Percentiles rank a stretch among this genome's conserved stretches.
Evolutionary conservation across 2,797 vertebrate genomes (phyloP).

Genomic region (Threskiornis aethiopicus): DNA sequence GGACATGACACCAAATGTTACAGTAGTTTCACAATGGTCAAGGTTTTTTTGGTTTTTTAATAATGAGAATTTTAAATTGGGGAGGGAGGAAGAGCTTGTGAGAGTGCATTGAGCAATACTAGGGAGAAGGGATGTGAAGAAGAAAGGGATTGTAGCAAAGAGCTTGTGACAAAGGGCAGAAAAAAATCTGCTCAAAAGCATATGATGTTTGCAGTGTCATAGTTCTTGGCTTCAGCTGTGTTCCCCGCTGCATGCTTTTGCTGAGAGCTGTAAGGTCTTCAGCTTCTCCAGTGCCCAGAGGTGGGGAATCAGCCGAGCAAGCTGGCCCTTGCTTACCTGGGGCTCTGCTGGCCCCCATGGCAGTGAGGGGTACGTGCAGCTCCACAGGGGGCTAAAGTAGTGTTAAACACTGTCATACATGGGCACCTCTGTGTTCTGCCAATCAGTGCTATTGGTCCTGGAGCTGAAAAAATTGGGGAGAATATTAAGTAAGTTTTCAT

Average conservation of each 20-base stretch:
- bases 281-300: neutral
- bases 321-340: neutral
- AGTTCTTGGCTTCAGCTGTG: neutral
- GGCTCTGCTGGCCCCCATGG: accelerated
- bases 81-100: neutral
- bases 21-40: neutral
- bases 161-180: neutral
- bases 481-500: neutral
- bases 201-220: neutral
- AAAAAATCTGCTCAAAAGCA: neutral
- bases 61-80: neutral
- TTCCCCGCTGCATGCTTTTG: neutral
- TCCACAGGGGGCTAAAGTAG: accelerated
- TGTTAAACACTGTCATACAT: neutral
- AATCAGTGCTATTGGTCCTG: neutral
- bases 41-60: neutral
- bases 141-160: neutral
- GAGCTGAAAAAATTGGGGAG: neutral
- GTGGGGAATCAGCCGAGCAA: neutral
- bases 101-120: neutral
- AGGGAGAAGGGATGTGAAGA: neutral
- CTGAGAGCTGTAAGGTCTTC: neutral
- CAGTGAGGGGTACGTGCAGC: neutral
- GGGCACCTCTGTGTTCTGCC: neutral
- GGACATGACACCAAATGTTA: neutral